Evolutionary conservation across 1,140 invertebrate genomes (phyloP).

Genomic region (Drosophila melanica): DNA sequence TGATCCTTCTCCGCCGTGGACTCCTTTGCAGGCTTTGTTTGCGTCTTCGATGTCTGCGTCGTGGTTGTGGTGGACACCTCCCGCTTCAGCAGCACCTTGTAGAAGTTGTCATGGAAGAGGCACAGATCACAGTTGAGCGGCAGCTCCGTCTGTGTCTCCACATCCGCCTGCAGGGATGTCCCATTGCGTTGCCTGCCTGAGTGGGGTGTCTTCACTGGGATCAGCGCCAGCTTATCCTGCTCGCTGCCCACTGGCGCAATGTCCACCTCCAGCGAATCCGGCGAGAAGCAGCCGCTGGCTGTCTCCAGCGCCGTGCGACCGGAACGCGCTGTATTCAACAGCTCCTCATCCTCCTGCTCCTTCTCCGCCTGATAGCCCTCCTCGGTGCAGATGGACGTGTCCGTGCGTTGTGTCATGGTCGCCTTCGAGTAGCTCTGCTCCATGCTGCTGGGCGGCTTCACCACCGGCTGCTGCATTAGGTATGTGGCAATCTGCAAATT

Average conservation of each 20-base stretch:
- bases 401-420: constrained; percentile 72
- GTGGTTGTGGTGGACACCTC: constrained; percentile 82
- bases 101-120: constrained; percentile 81
- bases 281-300: constrained; percentile 60
- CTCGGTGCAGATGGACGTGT: constrained; percentile 72
- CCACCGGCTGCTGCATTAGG: constrained; percentile 71
- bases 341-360: constrained; percentile 50
- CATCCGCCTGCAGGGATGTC: constrained; percentile 49
- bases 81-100: constrained; percentile 77
- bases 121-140: constrained; percentile 78
- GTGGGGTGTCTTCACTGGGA: constrained; percentile 52
- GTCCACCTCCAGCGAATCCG: constrained; percentile 63
- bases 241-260: constrained; percentile 23
- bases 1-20: constrained; percentile 69
- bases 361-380: constrained; percentile 77
- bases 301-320: constrained; percentile 42
- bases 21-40: constrained; percentile 65
- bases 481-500: constrained; percentile 82
- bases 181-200: background rate
- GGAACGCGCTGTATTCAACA: constrained; percentile 22
- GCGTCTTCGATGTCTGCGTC: constrained; percentile 76
- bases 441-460: constrained; percentile 42
- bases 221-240: constrained; percentile 62
- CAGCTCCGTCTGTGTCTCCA: constrained; percentile 79
- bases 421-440: constrained; percentile 57